These are phyloP conservation scores for Trisateles emortualis DNA, from an alignment of 2,888 invertebrate species.

Conservation along the genomic window DNA sequence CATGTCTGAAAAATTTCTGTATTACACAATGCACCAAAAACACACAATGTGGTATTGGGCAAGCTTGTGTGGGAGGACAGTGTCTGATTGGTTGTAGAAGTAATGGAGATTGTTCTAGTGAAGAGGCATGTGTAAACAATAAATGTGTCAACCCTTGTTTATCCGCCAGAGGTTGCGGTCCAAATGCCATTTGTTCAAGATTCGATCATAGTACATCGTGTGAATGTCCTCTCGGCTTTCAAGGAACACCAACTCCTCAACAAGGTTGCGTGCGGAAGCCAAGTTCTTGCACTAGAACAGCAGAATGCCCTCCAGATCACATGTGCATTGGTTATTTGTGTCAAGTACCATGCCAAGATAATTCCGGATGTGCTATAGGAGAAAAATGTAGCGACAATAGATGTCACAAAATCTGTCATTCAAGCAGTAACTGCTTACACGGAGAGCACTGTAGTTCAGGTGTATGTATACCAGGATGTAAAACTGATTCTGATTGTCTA, in stretches of 20 bases:
- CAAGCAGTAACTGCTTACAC: conserved; percentile 95
- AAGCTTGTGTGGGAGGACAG: conserved; percentile 93
- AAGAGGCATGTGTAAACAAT: conserved; percentile 93
- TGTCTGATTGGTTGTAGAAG: conserved; percentile 95
- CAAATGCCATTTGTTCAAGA: conserved; percentile 93
- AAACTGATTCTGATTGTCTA: conserved; percentile 92
- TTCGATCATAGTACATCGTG: conserved; percentile 92
- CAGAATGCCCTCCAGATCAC: conserved; percentile 92
- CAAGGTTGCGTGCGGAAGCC: conserved; percentile 96
- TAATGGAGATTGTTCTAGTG: conserved; percentile 92
- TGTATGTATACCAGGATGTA: conserved; percentile 94
- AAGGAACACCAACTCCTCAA: conserved; percentile 94
- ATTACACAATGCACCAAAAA: conserved; percentile 93
- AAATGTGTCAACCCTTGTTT: conserved; percentile 95
- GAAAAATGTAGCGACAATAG: conserved; percentile 93
- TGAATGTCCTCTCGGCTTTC: conserved; percentile 94
- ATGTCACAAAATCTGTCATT: conserved; percentile 95
- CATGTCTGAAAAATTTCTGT: conserved; percentile 93
- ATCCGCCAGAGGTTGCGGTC: conserved; percentile 92
- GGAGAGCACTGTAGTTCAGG: conserved; percentile 96
- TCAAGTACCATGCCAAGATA: conserved; percentile 92
- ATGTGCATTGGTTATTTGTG: conserved; percentile 93
- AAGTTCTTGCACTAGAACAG: conserved; percentile 88
- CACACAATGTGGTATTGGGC: conserved; percentile 91
- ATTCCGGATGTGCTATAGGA: conserved; percentile 92